Conservation (phyloP, 2,888 invertebrate genomes). For the Trichacis sp. region DNA sequence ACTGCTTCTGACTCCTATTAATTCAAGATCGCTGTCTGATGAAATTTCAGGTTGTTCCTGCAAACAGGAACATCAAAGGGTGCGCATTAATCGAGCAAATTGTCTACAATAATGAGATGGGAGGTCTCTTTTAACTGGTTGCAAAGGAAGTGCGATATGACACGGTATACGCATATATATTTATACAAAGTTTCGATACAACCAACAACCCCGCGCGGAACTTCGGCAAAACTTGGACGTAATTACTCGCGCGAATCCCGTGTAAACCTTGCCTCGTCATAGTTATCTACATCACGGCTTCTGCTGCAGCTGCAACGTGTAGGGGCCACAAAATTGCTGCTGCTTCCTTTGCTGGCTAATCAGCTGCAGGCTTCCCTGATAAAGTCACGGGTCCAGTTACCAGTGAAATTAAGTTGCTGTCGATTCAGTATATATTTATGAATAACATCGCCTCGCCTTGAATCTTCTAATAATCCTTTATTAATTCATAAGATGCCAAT, state of each 20-base stretch:
- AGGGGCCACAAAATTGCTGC: slow-evolving; percentile 61
- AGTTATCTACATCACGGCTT: slow-evolving; percentile 55
- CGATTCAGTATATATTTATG: slow-evolving; percentile 23
- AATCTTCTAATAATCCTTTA: no score
- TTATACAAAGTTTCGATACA: slow-evolving; percentile 30
- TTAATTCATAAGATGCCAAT: neutral
- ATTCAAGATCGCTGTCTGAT: no score
- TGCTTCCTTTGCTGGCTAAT: slow-evolving; percentile 65
- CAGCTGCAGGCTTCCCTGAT: slow-evolving; percentile 56
- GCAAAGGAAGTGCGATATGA: neutral
- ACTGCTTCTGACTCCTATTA: no score
- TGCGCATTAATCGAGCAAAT: slow-evolving; percentile 12
- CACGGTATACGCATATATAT: slow-evolving; percentile 10
- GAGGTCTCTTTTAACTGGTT: neutral
- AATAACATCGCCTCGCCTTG: slow-evolving; percentile 23
- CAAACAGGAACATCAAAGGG: slow-evolving; percentile 6
- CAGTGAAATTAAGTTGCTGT: slow-evolving; percentile 11
- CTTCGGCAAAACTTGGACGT: slow-evolving; percentile 65
- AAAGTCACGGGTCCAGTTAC: slow-evolving; percentile 45
- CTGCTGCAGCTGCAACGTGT: slow-evolving; percentile 52
- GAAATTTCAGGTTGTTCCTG: no score
- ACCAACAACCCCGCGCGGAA: slow-evolving; percentile 43
- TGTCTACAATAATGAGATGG: slow-evolving; percentile 5
- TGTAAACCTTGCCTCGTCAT: slow-evolving; percentile 61
- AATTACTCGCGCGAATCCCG: slow-evolving; percentile 63